Evolutionary conservation across 2,888 invertebrate species (phyloP), one percentile per base, ranked within the genome.

Genomic region (Nymphalis urticae): DNA sequence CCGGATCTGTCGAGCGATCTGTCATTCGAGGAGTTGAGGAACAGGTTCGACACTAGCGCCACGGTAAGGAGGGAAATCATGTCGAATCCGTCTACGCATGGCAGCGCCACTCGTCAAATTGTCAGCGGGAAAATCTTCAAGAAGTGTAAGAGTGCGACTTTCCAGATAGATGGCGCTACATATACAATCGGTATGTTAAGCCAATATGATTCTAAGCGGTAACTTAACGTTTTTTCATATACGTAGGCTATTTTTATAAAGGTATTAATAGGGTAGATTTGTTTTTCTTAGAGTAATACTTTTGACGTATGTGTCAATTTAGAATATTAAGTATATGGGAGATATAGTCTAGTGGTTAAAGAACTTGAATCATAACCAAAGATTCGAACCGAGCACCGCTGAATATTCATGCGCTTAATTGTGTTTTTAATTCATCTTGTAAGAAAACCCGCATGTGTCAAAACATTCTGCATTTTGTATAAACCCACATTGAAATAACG

Each of bases 141-240:
- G 93, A 97, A 97, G 89, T 97, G 97, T 93, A 96, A 97, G 92
- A 97, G 97, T 86, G 97, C 97, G 64, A 97, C 97, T 72, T 97
- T 97, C 87, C 96, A 96, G 80, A 94, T 97, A 87, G 97, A 97
- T 90, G 97, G 97, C 84, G 96, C 96, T 76, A 96, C 96, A 75
- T 97, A 97, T 82, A 97, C 96, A 75, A 97, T 97, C 91, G 97
- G 97, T 97, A 92, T 94, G 94, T 47, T 1, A 24, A 47, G 13
- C 21, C n/a, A 9, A 1, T 36, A n/a, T 42, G 24, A 2, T n/a
- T 54, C 7, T 13, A 7, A 13, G 3, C 1, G 50, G n/a, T 50
- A 17, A 16, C 17, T 50, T 50, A 7, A 21, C 21, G 21, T 21
- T 21, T 21, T 21, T 21, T 21, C 21, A 21, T 21, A 21, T 1